A percentile compares a stretch with the other conserved stretches of the same genome.
These are phyloP conservation scores for Ageneiosus marmoratus DNA, from an alignment of 2,113 vertebrate species.

Conservation along the genomic window DNA sequence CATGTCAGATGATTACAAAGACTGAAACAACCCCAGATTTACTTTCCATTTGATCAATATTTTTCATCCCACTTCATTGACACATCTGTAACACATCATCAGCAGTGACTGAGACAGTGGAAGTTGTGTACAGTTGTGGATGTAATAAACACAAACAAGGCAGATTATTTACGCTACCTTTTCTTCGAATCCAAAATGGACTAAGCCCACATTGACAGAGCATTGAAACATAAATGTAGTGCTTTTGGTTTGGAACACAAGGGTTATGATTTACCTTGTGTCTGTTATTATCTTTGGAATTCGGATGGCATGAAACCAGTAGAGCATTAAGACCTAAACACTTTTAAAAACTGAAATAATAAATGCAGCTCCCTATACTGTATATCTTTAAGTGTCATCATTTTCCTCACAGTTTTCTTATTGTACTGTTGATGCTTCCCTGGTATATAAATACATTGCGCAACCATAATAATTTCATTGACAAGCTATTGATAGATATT, in stretches of 20 bases:
- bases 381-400: neutral
- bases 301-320: neutral
- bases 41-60: neutral
- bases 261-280: neutral
- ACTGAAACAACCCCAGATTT: neutral
- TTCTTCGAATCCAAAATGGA: too few relatives aligned
- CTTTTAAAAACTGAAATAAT: too few relatives aligned
- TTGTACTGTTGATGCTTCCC: neutral
- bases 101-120: neutral
- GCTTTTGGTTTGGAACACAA: neutral
- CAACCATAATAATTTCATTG: too few relatives aligned
- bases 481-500: too few relatives aligned
- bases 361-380: neutral
- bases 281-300: neutral
- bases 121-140: too few relatives aligned
- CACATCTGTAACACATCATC: neutral
- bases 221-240: too few relatives aligned
- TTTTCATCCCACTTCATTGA: neutral
- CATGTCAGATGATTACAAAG: neutral
- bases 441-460: too few relatives aligned
- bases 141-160: too few relatives aligned
- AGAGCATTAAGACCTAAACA: neutral
- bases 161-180: too few relatives aligned
- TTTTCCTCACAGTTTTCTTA: neutral
- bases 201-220: too few relatives aligned